Evolutionary conservation across 2,113 vertebrate genomes (phyloP), one percentile per base, ranked within the genome.

Genomic region (Pogona vitticeps): DNA sequence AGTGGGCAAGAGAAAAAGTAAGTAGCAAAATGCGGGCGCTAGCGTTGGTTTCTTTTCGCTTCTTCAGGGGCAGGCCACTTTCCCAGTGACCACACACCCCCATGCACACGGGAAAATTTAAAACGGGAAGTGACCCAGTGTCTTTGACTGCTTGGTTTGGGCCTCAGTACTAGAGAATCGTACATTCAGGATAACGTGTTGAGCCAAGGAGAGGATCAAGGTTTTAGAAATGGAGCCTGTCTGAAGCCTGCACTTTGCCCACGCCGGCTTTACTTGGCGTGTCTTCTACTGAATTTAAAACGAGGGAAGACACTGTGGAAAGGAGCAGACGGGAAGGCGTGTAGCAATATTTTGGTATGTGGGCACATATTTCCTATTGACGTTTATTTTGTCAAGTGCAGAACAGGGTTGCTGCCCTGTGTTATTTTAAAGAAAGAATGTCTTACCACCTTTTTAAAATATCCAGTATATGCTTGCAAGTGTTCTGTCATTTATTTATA

Each of bases 1-100:
- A 90, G 97, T 98, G 46, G 98, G 98, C 72, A 99, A 99, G 91
- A 97, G 98, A 89, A 99, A 98, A 93, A 97, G 99, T 99, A 94
- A 93, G 98, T 95, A 70, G 15, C 77, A 10, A 21, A 42, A 7
- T 18, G 26, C 15, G 21, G n/a, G 52, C 1, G 12, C 26, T 52
- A 59, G 10, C 31, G 3, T 14, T 67, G 26, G 65, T 9, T 31
- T 23, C 65, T 10, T 52, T 52, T n/a, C n/a, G n/a, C n/a, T n/a
- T n/a, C n/a, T n/a, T n/a, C n/a, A n/a, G n/a, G n/a, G n/a, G n/a
- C 46, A 52, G 46, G 5, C 46, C 10, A 6, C 10, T 52, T 52
- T 52, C 46, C 10, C 46, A 10, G 46, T n/a, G n/a, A n/a, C n/a
- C n/a, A n/a, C n/a, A n/a, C n/a, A n/a, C n/a, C n/a, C n/a, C n/a